phyloP scores from a whole-genome alignment of 2,113 vertebrate genomes.

The Gallinago media region DNA sequence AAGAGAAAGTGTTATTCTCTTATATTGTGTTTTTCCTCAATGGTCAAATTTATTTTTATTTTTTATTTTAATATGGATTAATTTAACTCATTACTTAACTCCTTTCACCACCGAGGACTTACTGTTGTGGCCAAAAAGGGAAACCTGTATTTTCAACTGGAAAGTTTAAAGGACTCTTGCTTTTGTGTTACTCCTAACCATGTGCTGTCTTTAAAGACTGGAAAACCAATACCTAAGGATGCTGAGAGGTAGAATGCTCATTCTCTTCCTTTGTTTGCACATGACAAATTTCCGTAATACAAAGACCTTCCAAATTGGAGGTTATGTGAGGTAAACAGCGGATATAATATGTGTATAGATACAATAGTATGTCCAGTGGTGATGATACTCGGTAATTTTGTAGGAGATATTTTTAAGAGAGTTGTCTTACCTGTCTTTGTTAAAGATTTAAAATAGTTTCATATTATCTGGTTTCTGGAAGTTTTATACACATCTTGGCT shows the following conservation, averaged over 20 bases:
- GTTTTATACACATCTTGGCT: not conserved
- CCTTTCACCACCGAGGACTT: not conserved
- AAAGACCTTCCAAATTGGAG: not conserved
- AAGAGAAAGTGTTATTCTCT: not conserved
- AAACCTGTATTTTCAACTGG: rapidly evolving
- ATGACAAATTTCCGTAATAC: not conserved
- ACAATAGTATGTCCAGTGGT: not conserved
- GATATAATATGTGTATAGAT: not conserved
- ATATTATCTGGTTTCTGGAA: not conserved
- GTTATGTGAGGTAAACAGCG: not conserved
- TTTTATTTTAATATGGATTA: not conserved
- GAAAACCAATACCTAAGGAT: not conserved
- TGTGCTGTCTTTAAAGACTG: not conserved
- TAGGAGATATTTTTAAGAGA: not conserved
- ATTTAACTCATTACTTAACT: not conserved
- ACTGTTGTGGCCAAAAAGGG: not conserved
- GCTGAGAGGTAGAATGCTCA: not conserved
- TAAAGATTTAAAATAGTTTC: not conserved
- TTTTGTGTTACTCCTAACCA: not conserved
- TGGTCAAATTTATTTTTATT: not conserved
- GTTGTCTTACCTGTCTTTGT: not conserved
- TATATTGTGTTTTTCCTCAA: not conserved
- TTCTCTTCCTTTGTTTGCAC: not conserved
- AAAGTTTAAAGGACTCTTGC: not conserved
- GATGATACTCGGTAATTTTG: not conserved